Conservation (phyloP, 2,113 vertebrate genomes). For the Fregetta grallaria region DNA sequence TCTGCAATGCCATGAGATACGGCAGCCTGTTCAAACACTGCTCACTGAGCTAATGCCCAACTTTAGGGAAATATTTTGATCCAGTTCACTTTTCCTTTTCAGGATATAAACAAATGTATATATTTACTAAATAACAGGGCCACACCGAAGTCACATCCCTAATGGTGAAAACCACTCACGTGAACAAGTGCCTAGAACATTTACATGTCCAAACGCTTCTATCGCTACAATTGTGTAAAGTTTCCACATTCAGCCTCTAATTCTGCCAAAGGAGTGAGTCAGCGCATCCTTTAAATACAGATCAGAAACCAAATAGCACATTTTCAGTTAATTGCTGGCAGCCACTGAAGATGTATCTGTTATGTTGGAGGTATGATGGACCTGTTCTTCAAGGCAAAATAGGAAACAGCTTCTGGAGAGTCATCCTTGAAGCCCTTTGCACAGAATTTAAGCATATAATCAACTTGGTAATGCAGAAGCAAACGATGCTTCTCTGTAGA, state of each 20-base stretch:
- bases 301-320: background rate
- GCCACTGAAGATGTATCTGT: background rate
- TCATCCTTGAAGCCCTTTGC: background rate
- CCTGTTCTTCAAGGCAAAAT: background rate
- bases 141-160: background rate
- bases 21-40: background rate
- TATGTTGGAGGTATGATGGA: background rate
- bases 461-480: background rate
- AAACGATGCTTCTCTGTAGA: background rate
- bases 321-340: background rate
- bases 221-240: background rate
- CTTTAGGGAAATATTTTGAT: background rate
- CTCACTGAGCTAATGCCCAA: background rate
- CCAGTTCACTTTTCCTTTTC: background rate
- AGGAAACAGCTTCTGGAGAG: background rate
- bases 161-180: background rate
- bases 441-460: background rate
- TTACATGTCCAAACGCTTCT: background rate
- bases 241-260: background rate
- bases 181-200: background rate
- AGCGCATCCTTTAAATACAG: background rate
- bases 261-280: background rate
- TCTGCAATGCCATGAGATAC: background rate
- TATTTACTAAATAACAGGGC: background rate
- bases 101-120: background rate